These are phyloP conservation scores for Flabesymbios commensalis DNA, from an alignment of 2,888 invertebrate species.

Conservation along the genomic window DNA sequence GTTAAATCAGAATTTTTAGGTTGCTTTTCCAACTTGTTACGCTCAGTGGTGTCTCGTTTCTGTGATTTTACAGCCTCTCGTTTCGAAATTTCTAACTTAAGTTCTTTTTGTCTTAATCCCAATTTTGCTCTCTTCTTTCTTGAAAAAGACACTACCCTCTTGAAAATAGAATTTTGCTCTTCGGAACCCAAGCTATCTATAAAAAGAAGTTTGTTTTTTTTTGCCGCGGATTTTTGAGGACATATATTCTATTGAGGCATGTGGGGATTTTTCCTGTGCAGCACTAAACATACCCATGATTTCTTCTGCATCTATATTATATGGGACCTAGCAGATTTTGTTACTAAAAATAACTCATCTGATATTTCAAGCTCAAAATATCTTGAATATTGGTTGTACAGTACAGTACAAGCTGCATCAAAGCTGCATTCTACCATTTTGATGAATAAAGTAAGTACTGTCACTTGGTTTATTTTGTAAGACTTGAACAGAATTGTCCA, in stretches of 20 bases:
- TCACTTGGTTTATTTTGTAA: too few species aligned
- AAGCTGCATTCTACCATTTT: too few species aligned
- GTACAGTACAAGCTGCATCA: too few species aligned
- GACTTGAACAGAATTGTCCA: too few species aligned
- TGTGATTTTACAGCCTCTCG: conserved; percentile 2
- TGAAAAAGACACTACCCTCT: background rate
- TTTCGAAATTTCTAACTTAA: background rate
- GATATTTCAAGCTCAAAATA: too few species aligned
- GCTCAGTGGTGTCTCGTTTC: background rate
- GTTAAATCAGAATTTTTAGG: background rate
- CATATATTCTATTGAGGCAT: conserved; percentile 6
- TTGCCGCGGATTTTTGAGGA: background rate
- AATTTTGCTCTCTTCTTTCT: background rate
- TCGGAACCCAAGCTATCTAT: too few species aligned
- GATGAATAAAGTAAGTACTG: too few species aligned
- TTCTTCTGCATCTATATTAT: conserved; percentile 19
- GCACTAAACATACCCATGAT: conserved; percentile 19
- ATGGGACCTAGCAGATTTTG: too few species aligned
- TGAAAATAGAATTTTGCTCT: too few species aligned
- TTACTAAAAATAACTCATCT: too few species aligned
- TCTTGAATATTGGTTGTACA: too few species aligned
- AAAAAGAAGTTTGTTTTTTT: conserved; percentile 8
- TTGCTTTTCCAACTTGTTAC: conserved; percentile 1
- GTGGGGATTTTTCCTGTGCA: conserved; percentile 2
- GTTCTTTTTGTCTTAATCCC: background rate